Evolutionary conservation across 2,888 invertebrate species (phyloP), one percentile per base, ranked within the genome.

Genomic region (Matsumyia berberina): DNA sequence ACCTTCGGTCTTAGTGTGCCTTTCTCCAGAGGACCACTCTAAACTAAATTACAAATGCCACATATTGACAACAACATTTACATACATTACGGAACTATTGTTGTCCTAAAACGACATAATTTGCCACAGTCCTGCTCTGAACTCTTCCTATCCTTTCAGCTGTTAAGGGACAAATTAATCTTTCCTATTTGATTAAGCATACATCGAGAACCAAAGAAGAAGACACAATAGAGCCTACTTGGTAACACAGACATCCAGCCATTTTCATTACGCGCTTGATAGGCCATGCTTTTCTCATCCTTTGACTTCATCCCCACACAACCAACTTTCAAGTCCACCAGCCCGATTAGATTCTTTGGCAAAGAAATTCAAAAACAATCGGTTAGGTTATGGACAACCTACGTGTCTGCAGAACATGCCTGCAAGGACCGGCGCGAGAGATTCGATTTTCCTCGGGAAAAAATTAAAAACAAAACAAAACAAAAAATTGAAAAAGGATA

Each of bases 231-330:
- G 31, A 33, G n/a, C 66, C 15, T 17, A 3, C 35, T 57, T 53
- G 46, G 11, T 66, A 77, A 82, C 42, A 64, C 80, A 74, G 74
- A 80, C 80, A 74, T 64, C 64, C 44, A 85, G 70, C 64, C 85
- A 80, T 85, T 85, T 85, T 76, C 80, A 85, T 85, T 85, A 85
- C 80, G 64, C 85, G 85, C 85, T 85, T 85, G 64, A 85, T 85
- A 80, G 80, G 80, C 69, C 80, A 55, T 55, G 24, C 85, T 37
- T 64, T 49, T 60, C 69, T 24, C 42, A 39, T 39, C 35, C 24
- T 51, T 58, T 77, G 33, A 57, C 77, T 81, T 58, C 55, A 55
- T 55, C 58, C 62, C 70, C 31, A 51, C 64, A 64, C 58, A 46
- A 31, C 70, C 37, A 17, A 67, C 69, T 67, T 44, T 44, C 58